Base-by-base conservation (phyloP, 2,888 invertebrate species). In the Dryocosmus kuriphilus region DNA sequence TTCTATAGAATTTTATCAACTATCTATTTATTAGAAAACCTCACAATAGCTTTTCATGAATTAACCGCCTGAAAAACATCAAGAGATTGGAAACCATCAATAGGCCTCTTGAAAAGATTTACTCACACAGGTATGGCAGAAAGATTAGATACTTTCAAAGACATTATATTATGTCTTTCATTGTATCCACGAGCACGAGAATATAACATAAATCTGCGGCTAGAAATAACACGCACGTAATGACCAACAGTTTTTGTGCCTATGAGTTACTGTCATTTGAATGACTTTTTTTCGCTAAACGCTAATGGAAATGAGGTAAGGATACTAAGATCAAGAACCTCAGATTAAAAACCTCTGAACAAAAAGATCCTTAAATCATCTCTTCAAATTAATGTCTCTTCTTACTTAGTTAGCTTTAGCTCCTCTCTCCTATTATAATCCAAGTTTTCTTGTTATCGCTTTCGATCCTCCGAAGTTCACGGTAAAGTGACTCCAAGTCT, bases 381-480 rank as follows among this genome's bases (percentile, higher is more conserved):
- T 55, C 55, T 55, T 55, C 55, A 55, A 55, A 55, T 55, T n/a
- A 55, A 55, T 11, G 60, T 27, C 16, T 27, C 5, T 60, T 60
- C 27, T 60, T 60, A 27, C 11, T 27, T 24, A n/a, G n/a, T n/a
- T n/a, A n/a, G n/a, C n/a, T n/a, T n/a, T n/a, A 60, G 27, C 11
- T 71, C 51, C 30, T 55, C 30, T 55, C 27, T 46, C 30, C 46
- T 32, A 71, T 51, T 51, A 71, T 51, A 55, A 71, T 46, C 27
- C 30, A 71, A 71, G 71, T 71, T 71, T 30, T 71, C 71, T 71
- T 71, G 71, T 71, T 71, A 71, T 51, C 71, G 46, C 24, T 60
- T 60, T 27, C 22, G 27, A 60, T 60, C 24, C 60, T 60, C 1
- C 16, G 27, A 71, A 71, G 46, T 55, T 71, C 32, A 71, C 30